These are phyloP conservation scores for Drosophila lacicola DNA, from an alignment of 2,888 invertebrate species.

Conservation along the genomic window DNA sequence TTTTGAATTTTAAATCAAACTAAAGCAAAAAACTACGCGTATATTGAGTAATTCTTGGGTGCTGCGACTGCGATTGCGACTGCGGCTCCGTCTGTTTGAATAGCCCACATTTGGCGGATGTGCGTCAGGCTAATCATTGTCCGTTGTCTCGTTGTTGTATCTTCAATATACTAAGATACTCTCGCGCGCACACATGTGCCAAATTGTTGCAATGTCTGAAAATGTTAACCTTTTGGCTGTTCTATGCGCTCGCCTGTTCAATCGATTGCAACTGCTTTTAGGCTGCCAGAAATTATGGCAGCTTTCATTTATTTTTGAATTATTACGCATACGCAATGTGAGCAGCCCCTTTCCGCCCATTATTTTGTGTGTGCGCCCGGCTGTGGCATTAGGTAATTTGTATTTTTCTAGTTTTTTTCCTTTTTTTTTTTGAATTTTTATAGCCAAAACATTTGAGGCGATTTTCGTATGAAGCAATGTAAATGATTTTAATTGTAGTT, in stretches of 20 bases:
- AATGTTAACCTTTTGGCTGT: slow-evolving; percentile 45
- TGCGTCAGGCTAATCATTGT: slow-evolving; percentile 66
- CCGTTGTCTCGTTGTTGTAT: slow-evolving; percentile 27
- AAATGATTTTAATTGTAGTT: slow-evolving; percentile 78
- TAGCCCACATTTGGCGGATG: slow-evolving; percentile 73
- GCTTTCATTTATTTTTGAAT: slow-evolving; percentile 71
- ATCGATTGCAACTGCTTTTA: slow-evolving; percentile 54
- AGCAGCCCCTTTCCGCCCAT: background rate
- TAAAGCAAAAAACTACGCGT: slow-evolving; percentile 37
- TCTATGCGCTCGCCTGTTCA: slow-evolving; percentile 17
- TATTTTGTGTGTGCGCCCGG: slow-evolving; percentile 32
- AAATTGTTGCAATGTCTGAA: slow-evolving; percentile 65
- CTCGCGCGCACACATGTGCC: slow-evolving; percentile 49
- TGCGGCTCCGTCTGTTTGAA: slow-evolving; percentile 41
- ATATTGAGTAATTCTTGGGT: slow-evolving; percentile 60
- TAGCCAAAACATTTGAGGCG: slow-evolving; percentile 45
- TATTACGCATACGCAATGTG: slow-evolving; percentile 73
- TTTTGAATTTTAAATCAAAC: slow-evolving; percentile 60
- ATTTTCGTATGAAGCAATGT: slow-evolving; percentile 51
- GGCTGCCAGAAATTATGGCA: slow-evolving; percentile 46
- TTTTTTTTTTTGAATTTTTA: slow-evolving; percentile 41
- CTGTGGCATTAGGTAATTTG: slow-evolving; percentile 73
- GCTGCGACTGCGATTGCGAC: background rate
- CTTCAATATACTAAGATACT: slow-evolving; percentile 31
- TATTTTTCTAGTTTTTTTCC: slow-evolving; percentile 29